phyloP scores from a whole-genome alignment of 2,113 vertebrate species.

The Bucco capensis region DNA sequence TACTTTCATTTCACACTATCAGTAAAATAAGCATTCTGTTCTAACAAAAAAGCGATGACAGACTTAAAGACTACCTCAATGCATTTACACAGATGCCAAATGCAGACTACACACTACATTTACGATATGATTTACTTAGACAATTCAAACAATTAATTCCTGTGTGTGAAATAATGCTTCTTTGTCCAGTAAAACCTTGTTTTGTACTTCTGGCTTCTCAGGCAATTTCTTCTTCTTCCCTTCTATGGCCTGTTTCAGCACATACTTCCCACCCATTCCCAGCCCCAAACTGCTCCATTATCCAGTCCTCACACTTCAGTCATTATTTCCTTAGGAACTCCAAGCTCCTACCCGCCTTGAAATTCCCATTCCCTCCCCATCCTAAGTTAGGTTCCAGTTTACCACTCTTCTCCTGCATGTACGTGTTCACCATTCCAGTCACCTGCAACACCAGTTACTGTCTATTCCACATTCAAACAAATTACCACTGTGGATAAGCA shows the following conservation, averaged over 20 bases:
- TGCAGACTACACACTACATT: not conserved
- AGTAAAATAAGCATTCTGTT: not conserved
- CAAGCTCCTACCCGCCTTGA: not conserved
- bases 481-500: not conserved
- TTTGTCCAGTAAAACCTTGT: not conserved
- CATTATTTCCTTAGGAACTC: not conserved
- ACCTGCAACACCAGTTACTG: not conserved
- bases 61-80: not conserved
- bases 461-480: not conserved
- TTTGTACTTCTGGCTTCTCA: not conserved
- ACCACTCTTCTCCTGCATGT: not conserved
- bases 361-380: not conserved
- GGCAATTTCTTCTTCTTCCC: not conserved
- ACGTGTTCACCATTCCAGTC: not conserved
- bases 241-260: not conserved
- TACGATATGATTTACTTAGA: not conserved
- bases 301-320: not conserved
- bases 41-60: not conserved
- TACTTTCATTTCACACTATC: not conserved
- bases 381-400: not conserved
- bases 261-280: not conserved
- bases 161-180: not conserved
- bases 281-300: not conserved
- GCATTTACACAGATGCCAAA: not conserved
- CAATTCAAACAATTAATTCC: not conserved